phyloP scores from a whole-genome alignment of 2,113 vertebrate species.

The zebrafish (Danio rerio) region DNA sequence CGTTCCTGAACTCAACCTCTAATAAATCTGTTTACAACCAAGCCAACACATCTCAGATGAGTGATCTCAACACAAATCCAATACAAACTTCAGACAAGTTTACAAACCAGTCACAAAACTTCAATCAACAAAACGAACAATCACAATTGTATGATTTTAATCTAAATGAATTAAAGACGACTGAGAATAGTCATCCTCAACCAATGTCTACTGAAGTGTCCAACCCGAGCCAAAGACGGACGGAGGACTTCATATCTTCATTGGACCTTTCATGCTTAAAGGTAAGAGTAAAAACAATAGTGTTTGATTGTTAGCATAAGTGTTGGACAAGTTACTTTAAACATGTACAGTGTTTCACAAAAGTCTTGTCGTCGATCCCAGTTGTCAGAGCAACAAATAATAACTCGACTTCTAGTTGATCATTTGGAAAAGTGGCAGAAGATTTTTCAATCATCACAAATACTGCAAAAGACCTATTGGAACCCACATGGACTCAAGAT shows the following conservation, averaged over 20 bases:
- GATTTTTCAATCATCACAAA: no score
- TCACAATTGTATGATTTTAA: not conserved
- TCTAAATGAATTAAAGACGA: not conserved
- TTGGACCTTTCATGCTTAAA: constrained; percentile 47
- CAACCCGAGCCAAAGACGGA: not conserved
- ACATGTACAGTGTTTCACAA: no score
- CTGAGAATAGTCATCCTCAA: not conserved
- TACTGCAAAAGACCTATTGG: no score
- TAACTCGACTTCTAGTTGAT: no score
- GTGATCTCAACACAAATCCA: not conserved
- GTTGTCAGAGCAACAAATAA: no score
- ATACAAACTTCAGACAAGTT: not conserved
- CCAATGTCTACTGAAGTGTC: not conserved
- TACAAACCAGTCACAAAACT: constrained; percentile 26
- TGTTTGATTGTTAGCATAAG: not conserved
- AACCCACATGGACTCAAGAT: no score
- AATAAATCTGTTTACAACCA: not conserved
- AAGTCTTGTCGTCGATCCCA: no score
- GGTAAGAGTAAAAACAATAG: constrained; percentile 32
- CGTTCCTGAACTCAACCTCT: constrained; percentile 31
- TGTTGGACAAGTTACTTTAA: no score
- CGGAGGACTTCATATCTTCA: constrained; percentile 4
- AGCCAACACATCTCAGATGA: not conserved
- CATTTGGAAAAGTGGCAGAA: no score
- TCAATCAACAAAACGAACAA: constrained; percentile 6